These are phyloP conservation scores for Sylvietta virens DNA, from an alignment of 2,113 vertebrate genomes.

Conservation along the genomic window DNA sequence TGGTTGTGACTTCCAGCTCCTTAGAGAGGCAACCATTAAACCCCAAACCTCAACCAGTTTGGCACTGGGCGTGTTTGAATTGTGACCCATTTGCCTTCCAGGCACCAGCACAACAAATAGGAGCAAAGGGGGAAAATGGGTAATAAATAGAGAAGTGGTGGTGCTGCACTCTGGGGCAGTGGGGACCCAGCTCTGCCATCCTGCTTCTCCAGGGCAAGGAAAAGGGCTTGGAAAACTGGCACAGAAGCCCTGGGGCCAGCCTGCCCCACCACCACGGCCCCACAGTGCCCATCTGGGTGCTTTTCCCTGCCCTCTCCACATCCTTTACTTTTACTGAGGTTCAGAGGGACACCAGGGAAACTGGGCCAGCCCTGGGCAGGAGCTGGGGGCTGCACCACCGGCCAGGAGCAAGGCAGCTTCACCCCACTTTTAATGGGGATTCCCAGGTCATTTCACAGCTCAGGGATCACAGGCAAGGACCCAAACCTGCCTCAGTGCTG, in stretches of 20 bases:
- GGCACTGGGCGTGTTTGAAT: background rate
- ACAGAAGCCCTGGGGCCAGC: background rate
- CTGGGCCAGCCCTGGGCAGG: background rate
- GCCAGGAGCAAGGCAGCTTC: background rate
- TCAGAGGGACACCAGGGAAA: background rate
- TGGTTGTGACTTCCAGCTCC: background rate
- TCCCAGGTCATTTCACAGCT: background rate
- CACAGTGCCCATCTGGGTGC: fast-evolving
- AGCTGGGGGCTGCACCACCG: background rate
- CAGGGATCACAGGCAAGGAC: background rate
- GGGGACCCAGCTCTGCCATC: background rate
- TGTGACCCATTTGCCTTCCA: background rate
- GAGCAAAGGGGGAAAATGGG: background rate
- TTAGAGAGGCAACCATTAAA: background rate
- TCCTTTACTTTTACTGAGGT: background rate
- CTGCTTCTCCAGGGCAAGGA: background rate
- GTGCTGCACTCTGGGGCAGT: background rate
- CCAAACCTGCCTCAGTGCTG: background rate
- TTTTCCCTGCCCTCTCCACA: background rate
- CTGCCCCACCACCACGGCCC: background rate
- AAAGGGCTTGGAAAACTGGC: background rate
- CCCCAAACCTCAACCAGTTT: background rate
- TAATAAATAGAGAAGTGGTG: background rate
- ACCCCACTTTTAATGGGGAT: background rate
- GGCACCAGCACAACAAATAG: background rate